Evolutionary conservation across 1,140 invertebrate genomes (phyloP).

Genomic region (Ceratoteleas bidentatus): DNA sequence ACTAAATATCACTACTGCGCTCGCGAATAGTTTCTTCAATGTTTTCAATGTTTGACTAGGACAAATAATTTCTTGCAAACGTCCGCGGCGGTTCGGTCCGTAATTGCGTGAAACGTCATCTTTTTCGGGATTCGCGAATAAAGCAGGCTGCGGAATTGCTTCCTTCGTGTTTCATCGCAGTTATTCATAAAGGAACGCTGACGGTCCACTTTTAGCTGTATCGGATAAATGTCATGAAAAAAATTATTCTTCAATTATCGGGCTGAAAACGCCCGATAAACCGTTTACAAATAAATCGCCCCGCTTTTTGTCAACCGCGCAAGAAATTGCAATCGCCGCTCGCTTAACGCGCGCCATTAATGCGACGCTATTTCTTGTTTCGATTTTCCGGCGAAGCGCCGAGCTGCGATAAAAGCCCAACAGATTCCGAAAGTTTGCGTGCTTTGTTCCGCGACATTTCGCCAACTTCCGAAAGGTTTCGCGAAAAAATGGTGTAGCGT

Average conservation of each 20-base stretch:
- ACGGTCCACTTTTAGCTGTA: conserved; percentile 6
- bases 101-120: background rate
- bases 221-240: conserved; percentile 12
- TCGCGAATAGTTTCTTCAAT: background rate
- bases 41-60: background rate
- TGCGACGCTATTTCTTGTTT: background rate
- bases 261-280: background rate
- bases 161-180: background rate
- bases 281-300: background rate
- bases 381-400: background rate
- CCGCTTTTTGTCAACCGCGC: background rate
- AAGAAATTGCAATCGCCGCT: background rate
- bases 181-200: conserved; percentile 10
- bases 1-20: background rate
- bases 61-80: conserved; percentile 2
- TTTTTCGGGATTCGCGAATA: background rate
- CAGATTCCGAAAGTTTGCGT: background rate
- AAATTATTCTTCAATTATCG: background rate
- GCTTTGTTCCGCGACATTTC: background rate
- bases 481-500: too few species aligned
- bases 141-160: background rate
- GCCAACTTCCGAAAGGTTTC: background rate
- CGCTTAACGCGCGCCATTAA: background rate
- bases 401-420: background rate
- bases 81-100: background rate